Percentiles rank a stretch among this genome's conserved stretches.
Evolutionary conservation across 2,888 invertebrate genomes (phyloP).

Genomic region (Cecidostiba fungosa): DNA sequence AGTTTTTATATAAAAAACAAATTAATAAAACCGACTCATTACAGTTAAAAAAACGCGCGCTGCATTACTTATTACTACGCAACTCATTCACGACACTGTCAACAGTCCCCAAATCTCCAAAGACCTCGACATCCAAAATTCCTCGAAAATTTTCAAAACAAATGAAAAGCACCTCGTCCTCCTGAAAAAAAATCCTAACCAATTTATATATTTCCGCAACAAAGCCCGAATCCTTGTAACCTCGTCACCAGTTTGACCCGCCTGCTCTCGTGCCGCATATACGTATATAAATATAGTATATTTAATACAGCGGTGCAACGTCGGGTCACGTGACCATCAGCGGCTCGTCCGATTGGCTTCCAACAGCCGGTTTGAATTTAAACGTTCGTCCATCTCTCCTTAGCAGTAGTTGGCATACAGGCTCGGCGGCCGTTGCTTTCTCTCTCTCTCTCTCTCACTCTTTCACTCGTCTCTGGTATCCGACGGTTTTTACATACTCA

Average conservation of each 20-base stretch:
- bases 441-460: background rate
- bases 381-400: constrained; percentile 45
- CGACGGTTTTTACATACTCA: background rate
- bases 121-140: no score
- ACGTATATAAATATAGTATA: no score
- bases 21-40: no score
- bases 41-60: no score
- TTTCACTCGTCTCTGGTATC: background rate
- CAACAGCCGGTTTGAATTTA: constrained; percentile 45
- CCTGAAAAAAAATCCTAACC: background rate
- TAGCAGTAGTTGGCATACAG: background rate
- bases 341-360: background rate
- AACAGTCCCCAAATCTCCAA: no score
- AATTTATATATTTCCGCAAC: background rate
- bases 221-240: no score
- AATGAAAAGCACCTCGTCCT: background rate
- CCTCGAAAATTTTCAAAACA: background rate
- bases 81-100: no score
- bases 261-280: no score
- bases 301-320: background rate
- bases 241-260: no score
- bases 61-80: no score
- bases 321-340: constrained; percentile 41
- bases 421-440: constrained; percentile 5
- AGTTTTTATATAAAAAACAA: no score